phyloP scores from a whole-genome alignment of 2,888 invertebrate species.

The Acleris literana region DNA sequence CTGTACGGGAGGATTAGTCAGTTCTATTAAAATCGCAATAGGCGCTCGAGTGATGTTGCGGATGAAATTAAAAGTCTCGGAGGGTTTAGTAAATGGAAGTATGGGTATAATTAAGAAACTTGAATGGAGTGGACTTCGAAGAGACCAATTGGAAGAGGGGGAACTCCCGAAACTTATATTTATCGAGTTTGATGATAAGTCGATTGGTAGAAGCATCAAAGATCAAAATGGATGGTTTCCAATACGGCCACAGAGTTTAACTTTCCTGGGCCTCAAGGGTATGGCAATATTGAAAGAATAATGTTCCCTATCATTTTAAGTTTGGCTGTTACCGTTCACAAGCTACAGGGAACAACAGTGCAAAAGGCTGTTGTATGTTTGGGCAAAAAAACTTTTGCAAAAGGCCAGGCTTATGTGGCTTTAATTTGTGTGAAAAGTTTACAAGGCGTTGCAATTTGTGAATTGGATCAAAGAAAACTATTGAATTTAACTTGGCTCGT shows the following conservation, averaged over 20 bases:
- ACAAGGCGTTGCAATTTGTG: too few species aligned
- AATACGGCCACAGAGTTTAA: slow-evolving; percentile 13
- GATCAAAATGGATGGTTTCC: slow-evolving; percentile 19
- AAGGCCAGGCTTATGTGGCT: too few species aligned
- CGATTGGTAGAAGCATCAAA: slow-evolving; percentile 13
- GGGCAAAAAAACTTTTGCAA: not conserved
- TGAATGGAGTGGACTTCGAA: slow-evolving; percentile 16
- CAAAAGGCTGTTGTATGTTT: too few species aligned
- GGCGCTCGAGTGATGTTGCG: slow-evolving; percentile 5
- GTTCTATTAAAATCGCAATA: slow-evolving; percentile 4
- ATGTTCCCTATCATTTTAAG: slow-evolving; percentile 22
- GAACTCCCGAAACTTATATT: slow-evolving; percentile 18
- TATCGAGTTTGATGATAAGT: slow-evolving; percentile 18
- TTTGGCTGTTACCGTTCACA: slow-evolving; percentile 8
- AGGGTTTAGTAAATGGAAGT: slow-evolving; percentile 9
- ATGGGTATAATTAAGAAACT: slow-evolving; percentile 18
- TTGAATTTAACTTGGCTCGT: too few species aligned
- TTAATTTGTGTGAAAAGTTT: too few species aligned
- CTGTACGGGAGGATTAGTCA: slow-evolving; percentile 6
- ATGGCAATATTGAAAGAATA: slow-evolving; percentile 11
- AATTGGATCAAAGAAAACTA: too few species aligned
- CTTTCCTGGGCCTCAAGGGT: slow-evolving; percentile 13
- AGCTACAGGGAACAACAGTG: not conserved
- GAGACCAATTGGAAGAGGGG: slow-evolving; percentile 25
- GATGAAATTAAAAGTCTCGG: not conserved